Evolutionary conservation across 2,888 invertebrate genomes (phyloP), one percentile per base, ranked within the genome.

Genomic region (Gisinianus flammeolus): DNA sequence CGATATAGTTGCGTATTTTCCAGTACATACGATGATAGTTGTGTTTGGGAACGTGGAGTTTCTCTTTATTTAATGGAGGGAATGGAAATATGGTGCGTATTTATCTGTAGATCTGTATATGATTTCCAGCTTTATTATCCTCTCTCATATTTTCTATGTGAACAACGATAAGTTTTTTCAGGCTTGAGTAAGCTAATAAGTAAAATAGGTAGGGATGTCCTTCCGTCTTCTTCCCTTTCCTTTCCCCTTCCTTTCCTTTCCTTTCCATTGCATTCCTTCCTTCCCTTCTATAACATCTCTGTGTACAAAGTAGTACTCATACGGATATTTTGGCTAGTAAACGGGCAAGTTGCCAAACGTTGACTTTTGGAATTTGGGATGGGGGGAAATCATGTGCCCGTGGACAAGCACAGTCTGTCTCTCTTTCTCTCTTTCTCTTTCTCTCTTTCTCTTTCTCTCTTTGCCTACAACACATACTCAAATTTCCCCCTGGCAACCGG

Each of bases 161-260:
- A 16, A 2, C 44, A 44, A 2, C 2, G 44, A 16, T 44, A 44
- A 22, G 22, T 62, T 62, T 62, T 62, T 62, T 62, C 62, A 62
- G 28, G 62, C 62, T 62, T 62, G 62, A 62, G 28, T 6, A 26
- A 62, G 62, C 62, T 62, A 62, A 62, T 62, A 62, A 62, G 62
- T 62, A 62, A 62, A 62, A 62, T 62, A 62, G 62, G 62, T 62
- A 62, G 62, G 24, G 62, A 62, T 62, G 26, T 54, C 19, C 54
- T 54, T 54, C 54, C 54, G 16, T n/a, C n/a, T 54, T 54, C n/a
- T 16, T n/a, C n/a, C 54, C 54, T 54, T 16, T 16, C 54, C n/a
- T 5, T 16, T 16, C n/a, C 19, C 54, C 54, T n/a, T 16, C 54
- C 44, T 16, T 44, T 44, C 44, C 6, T n/a, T n/a, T n/a, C n/a